These are phyloP conservation scores for Pseudoatta argentina DNA, from an alignment of 1,140 invertebrate species.

Conservation along the genomic window DNA sequence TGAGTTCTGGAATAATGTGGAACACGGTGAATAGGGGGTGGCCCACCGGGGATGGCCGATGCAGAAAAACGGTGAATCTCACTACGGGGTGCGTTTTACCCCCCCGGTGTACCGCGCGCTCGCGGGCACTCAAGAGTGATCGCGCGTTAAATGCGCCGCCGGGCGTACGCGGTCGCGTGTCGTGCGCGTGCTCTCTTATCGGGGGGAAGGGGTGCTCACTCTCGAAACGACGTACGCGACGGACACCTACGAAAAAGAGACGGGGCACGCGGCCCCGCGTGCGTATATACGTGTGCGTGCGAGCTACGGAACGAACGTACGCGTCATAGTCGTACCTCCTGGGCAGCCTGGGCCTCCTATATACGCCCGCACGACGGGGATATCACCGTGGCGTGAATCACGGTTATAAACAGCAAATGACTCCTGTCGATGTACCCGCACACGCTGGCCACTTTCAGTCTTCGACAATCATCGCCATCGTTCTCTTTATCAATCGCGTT, in stretches of 20 bases:
- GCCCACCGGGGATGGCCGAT: conserved; percentile 28
- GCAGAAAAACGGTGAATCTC: conserved; percentile 29
- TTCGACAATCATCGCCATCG: conserved; percentile 36
- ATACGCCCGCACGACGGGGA: conserved; percentile 18
- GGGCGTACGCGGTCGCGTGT: conserved; percentile 84
- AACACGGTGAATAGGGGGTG: conserved; percentile 9
- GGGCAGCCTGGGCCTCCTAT: conserved; percentile 11
- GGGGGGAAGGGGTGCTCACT: not conserved
- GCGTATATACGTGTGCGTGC: conserved; percentile 20
- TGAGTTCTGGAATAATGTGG: not conserved
- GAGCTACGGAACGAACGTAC: conserved; percentile 45
- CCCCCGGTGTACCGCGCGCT: conserved; percentile 65
- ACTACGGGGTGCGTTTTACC: conserved; percentile 48
- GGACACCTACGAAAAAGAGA: conserved; percentile 64
- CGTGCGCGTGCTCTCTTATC: conserved; percentile 81
- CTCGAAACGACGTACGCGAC: conserved; percentile 56
- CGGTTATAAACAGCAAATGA: conserved; percentile 57
- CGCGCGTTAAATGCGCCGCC: conserved; percentile 85
- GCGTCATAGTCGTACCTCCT: conserved; percentile 24
- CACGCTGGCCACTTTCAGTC: conserved; percentile 68
- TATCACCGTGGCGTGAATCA: conserved; percentile 66
- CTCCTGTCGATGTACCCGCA: conserved; percentile 22
- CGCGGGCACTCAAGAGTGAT: conserved; percentile 85
- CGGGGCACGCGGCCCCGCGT: conserved; percentile 32
- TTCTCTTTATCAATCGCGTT: not conserved